Conservation (phyloP, 2,888 invertebrate species). For the Chironomus riparius region DNA sequence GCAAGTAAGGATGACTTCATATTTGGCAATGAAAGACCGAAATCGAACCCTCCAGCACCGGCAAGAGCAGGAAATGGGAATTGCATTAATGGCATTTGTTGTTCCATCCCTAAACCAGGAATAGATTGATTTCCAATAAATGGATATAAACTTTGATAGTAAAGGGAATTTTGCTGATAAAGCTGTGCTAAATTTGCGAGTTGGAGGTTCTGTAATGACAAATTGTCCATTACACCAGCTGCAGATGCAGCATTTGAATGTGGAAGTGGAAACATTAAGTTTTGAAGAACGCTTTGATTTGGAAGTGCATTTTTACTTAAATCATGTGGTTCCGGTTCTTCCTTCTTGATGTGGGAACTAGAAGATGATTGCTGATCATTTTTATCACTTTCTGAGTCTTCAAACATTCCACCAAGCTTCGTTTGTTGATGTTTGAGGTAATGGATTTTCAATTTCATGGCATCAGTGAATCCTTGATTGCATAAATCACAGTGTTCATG, state of each 20-base stretch:
- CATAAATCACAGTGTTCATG: constrained; percentile 74
- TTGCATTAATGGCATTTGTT: neutral
- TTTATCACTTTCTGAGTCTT: neutral
- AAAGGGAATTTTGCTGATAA: constrained; percentile 33
- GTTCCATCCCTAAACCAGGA: neutral
- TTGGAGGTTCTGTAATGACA: constrained; percentile 33
- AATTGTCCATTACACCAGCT: constrained; percentile 30
- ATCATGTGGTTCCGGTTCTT: constrained; percentile 29
- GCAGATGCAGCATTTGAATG: constrained; percentile 5
- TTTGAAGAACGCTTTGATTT: neutral
- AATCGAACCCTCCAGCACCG: constrained; percentile 14
- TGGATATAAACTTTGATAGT: constrained; percentile 32
- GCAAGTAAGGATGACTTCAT: neutral
- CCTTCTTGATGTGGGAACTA: neutral
- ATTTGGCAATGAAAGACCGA: neutral
- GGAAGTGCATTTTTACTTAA: constrained; percentile 19
- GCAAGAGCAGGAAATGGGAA: constrained; percentile 12
- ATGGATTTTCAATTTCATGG: constrained; percentile 31
- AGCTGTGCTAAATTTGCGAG: constrained; percentile 31
- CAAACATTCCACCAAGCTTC: constrained; percentile 26
- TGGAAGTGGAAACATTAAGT: neutral
- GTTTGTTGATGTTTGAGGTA: constrained; percentile 31
- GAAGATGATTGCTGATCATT: neutral
- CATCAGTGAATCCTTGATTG: constrained; percentile 47
- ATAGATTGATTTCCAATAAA: constrained; percentile 28